Evolutionary conservation across 2,888 invertebrate species (phyloP).

Genomic region (Fragum fragum): DNA sequence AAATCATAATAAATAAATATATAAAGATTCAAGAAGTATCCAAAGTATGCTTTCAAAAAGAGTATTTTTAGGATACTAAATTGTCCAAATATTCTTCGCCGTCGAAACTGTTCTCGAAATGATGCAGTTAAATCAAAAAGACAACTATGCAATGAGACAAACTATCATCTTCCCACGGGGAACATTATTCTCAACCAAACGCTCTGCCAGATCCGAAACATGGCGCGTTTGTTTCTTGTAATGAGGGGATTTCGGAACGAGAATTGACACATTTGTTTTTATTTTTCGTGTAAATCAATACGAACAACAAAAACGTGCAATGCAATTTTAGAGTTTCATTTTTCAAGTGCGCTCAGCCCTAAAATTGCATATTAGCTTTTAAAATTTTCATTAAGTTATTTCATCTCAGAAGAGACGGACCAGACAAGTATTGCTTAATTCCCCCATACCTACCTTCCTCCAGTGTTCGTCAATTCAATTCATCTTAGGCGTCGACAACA

Average conservation of each 20-base stretch:
- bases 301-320: neutral
- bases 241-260: slow-evolving; percentile 11
- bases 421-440: neutral
- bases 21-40: too few relatives aligned
- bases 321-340: slow-evolving; percentile 1
- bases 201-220: slow-evolving; percentile 1
- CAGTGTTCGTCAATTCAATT: too few relatives aligned
- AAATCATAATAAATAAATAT: too few relatives aligned
- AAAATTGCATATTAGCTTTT: slow-evolving; percentile 6
- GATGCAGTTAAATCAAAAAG: neutral
- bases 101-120: neutral
- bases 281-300: neutral
- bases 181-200: neutral
- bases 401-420: neutral
- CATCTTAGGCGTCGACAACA: too few relatives aligned
- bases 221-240: slow-evolving; percentile 16
- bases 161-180: neutral
- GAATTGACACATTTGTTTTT: slow-evolving; percentile 11
- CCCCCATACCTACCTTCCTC: too few relatives aligned
- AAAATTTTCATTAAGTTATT: neutral
- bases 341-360: neutral
- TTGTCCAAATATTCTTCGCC: too few relatives aligned
- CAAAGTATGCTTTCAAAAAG: too few relatives aligned
- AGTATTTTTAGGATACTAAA: too few relatives aligned
- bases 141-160: neutral